Percentiles rank a stretch among this genome's conserved stretches.
These are phyloP conservation scores for Tympanuchus pallidicinctus DNA, from an alignment of 2,113 vertebrate genomes.

Conservation along the genomic window DNA sequence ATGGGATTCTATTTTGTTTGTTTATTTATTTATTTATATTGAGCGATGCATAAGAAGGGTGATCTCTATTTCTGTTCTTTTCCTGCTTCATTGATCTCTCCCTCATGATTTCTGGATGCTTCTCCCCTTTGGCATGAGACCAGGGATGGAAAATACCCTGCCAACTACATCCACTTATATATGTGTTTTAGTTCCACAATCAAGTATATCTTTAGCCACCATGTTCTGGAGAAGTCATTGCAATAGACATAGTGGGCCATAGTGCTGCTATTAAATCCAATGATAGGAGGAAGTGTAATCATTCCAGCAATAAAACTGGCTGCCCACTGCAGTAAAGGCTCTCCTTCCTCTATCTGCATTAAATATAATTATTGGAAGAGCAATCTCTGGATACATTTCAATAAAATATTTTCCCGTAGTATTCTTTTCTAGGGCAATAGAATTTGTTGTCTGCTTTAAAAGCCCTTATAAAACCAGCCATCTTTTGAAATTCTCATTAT, in stretches of 20 bases:
- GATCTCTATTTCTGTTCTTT: background rate
- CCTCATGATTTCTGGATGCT: background rate
- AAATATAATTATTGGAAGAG: constrained; percentile 50
- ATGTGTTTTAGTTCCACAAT: background rate
- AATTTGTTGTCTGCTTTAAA: constrained; percentile 35
- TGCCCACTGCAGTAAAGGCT: constrained; percentile 33
- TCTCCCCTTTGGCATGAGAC: constrained; percentile 5
- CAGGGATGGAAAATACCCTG: constrained; percentile 15
- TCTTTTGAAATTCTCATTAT: background rate
- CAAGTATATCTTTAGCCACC: constrained; percentile 8
- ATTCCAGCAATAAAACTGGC: constrained; percentile 62
- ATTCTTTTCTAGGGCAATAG: constrained; percentile 31
- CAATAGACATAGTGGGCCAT: constrained; percentile 34
- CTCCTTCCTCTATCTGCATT: constrained; percentile 8
- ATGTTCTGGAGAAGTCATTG: background rate
- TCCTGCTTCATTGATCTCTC: background rate
- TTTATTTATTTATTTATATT: background rate
- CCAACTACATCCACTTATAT: background rate
- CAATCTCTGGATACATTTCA: constrained; percentile 40
- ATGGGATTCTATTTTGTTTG: background rate
- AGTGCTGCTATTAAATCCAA: constrained; percentile 34
- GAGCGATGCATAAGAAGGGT: background rate
- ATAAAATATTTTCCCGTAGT: constrained; percentile 2
- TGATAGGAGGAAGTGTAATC: constrained; percentile 35
- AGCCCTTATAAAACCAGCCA: background rate